A percentile compares a stretch with the other conserved stretches of the same genome.
Conservation (phyloP, 2,888 invertebrate genomes). For the Rutpela maculata region DNA sequence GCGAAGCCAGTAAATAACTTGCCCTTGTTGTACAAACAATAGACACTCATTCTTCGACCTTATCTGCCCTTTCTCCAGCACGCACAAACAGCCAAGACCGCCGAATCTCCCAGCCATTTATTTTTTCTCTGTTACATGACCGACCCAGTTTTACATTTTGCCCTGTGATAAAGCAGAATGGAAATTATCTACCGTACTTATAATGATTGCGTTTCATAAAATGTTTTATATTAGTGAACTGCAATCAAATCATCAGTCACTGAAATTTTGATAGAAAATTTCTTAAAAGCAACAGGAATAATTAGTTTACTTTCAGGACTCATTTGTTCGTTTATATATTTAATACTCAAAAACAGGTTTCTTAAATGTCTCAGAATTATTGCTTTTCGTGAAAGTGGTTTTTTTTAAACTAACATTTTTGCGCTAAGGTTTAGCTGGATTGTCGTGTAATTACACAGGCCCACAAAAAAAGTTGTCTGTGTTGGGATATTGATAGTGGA, state of each 20-base stretch:
- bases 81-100: conserved; percentile 53
- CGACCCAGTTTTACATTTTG: conserved; percentile 25
- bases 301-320: too few relatives aligned
- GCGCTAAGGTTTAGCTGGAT: too few relatives aligned
- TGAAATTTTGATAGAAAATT: too few relatives aligned
- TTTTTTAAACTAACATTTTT: too few relatives aligned
- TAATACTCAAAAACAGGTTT: too few relatives aligned
- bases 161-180: conserved; percentile 19
- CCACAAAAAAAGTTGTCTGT: too few relatives aligned
- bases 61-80: conserved; percentile 62
- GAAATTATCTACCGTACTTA: conserved; percentile 30
- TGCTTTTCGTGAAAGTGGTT: too few relatives aligned
- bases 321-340: too few relatives aligned
- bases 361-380: too few relatives aligned
- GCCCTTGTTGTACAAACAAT: conserved; percentile 64
- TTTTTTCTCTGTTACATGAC: conserved; percentile 38
- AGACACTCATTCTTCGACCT: conserved; percentile 64
- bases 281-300: too few relatives aligned
- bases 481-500: too few relatives aligned
- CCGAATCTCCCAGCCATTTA: conserved; percentile 41
- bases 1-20: conserved; percentile 62
- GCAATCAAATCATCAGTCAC: not conserved
- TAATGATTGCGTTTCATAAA: conserved; percentile 21
- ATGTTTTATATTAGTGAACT: not conserved
- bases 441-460: too few relatives aligned